Base-by-base conservation (phyloP, 1,140 invertebrate species). In the Oryzaephilus surinamensis region DNA sequence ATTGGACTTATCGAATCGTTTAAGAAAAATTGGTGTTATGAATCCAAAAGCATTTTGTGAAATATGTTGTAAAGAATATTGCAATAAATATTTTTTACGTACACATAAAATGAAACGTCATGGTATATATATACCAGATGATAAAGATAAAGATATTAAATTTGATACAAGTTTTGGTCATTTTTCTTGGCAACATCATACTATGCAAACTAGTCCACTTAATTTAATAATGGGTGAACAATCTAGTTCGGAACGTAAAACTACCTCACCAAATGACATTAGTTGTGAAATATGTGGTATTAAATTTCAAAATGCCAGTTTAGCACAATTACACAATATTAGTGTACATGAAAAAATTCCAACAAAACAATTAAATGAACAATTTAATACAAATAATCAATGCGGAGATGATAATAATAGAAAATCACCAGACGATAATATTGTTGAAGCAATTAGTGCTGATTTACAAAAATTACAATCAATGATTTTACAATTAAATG, bases 31-130 rank as follows among this genome's bases (percentile, higher is more conserved):
- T 17, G 85, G 85, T 6, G 80, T 91, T 0, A 77, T 85, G 43
- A 87, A 88, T 61, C 77, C 82, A 2, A 86, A 91, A 50, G 84
- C 86, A 8, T 95, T 92, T 58, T 96, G 91, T 63, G 89, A 94
- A 55, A 77, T 94, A 29, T 97, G 92, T 58, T 86, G 85, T 57
- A 95, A 95, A 60, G 91, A 95, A 65, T 90, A 94, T 61, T 88
- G 85, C 62, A 96, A 95, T 60, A 92, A 94, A 57, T 94, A 94
- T 56, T 95, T 94, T 58, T 62, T 97, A 12, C 74, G 86, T 18
- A 92, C 88, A 11, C 92, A 97, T 61, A 90, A 93, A 50, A 73
- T 87, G 61, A 83, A 86, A 56, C 66, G 79, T n/a, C 84, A 88
- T 53, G 81, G 82, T 0, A 69, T 78, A 10, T 64, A 74, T 13